Conservation (phyloP, 2,888 invertebrate species). For the Melieria picta region DNA sequence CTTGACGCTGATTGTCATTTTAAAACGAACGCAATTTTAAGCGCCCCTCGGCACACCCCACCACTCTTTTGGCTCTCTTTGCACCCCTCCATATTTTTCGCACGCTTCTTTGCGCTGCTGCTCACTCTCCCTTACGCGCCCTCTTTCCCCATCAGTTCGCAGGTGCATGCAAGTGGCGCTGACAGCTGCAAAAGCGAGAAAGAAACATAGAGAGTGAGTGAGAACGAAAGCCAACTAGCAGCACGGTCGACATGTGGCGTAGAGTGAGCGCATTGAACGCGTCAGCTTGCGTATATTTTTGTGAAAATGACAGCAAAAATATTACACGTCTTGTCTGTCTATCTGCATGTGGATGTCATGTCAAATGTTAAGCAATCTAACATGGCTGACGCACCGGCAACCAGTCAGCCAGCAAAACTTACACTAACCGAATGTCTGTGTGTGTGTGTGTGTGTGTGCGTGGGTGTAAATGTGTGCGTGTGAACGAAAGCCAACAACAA, state of each 20-base stretch:
- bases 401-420: slow-evolving; percentile 2
- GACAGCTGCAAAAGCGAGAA: too few species aligned
- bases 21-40: slow-evolving; percentile 22
- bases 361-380: slow-evolving; percentile 52
- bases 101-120: too few species aligned
- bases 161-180: too few species aligned
- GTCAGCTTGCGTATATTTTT: neutral
- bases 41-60: too few species aligned
- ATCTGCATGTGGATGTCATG: slow-evolving; percentile 54
- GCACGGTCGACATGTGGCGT: too few species aligned
- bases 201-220: too few species aligned
- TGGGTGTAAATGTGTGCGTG: neutral
- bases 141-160: too few species aligned
- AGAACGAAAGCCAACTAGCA: too few species aligned
- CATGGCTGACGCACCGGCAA: slow-evolving; percentile 34
- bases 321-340: slow-evolving; percentile 15
- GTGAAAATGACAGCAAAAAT: slow-evolving; percentile 20
- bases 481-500: slow-evolving; percentile 21
- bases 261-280: too few species aligned
- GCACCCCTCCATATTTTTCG: too few species aligned
- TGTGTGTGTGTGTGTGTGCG: neutral
- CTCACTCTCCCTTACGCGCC: too few species aligned
- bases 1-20: slow-evolving; percentile 52
- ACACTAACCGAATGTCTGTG: neutral
- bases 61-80: too few species aligned